These are phyloP conservation scores for Talpa occidentalis DNA, from an alignment of 2,113 vertebrate genomes.

Conservation along the genomic window DNA sequence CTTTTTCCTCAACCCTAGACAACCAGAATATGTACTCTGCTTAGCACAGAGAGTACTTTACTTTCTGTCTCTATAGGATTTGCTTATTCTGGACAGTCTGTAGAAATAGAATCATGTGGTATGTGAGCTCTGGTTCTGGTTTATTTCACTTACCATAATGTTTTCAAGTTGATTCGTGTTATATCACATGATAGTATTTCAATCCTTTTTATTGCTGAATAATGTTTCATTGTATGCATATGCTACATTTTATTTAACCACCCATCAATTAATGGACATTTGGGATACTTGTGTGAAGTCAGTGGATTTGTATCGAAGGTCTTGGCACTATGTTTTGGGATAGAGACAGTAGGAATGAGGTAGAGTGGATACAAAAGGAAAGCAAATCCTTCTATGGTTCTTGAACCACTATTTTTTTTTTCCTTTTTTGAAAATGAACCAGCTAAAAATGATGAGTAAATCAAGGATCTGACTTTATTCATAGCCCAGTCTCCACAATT, in stretches of 20 bases:
- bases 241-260: background rate
- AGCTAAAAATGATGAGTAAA: background rate
- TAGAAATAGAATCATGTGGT: background rate
- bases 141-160: background rate
- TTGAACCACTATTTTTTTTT: background rate
- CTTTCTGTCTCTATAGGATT: background rate
- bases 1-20: background rate
- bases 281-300: background rate
- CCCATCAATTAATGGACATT: background rate
- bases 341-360: background rate
- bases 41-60: background rate
- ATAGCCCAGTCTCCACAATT: background rate
- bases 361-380: background rate
- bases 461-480: conserved; percentile 11
- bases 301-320: background rate
- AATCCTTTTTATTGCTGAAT: background rate
- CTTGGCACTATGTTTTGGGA: background rate
- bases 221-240: background rate
- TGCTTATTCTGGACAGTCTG: background rate
- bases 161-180: background rate
- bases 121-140: background rate
- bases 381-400: background rate
- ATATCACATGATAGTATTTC: background rate
- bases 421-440: background rate
- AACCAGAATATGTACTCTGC: background rate